These are phyloP conservation scores for Malacosoma neustria DNA, from an alignment of 2,888 invertebrate species.

Conservation along the genomic window DNA sequence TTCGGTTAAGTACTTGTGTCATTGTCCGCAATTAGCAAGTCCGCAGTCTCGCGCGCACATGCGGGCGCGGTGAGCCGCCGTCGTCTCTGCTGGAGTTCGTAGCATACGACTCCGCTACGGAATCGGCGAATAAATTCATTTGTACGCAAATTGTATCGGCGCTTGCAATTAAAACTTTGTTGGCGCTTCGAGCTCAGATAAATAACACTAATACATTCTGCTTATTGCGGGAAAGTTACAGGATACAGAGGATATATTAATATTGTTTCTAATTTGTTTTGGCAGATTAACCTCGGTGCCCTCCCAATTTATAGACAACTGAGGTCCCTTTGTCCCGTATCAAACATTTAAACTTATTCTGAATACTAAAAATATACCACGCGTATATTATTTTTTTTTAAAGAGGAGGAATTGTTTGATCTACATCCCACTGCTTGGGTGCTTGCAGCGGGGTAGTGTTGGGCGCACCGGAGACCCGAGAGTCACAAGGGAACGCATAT, in stretches of 20 bases:
- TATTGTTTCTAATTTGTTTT: slow-evolving; percentile 72
- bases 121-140: slow-evolving; percentile 74
- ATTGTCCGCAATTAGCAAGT: slow-evolving; percentile 67
- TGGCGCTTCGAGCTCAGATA: slow-evolving; percentile 70
- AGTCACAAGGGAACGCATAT: too few species aligned
- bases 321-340: slow-evolving; percentile 47
- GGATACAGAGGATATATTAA: slow-evolving; percentile 70
- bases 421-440: too few species aligned
- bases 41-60: slow-evolving; percentile 61
- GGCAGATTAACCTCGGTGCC: slow-evolving; percentile 61
- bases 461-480: too few species aligned
- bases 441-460: too few species aligned
- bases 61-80: slow-evolving; percentile 33
- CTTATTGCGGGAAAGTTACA: slow-evolving; percentile 69
- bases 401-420: too few species aligned
- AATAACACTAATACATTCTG: slow-evolving; percentile 74
- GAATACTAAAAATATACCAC: slow-evolving; percentile 14
- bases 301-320: slow-evolving; percentile 47
- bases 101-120: slow-evolving; percentile 58
- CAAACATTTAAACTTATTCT: slow-evolving; percentile 29
- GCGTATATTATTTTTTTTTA: too few species aligned
- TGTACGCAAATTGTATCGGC: slow-evolving; percentile 75
- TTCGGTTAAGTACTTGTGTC: too few species aligned
- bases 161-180: slow-evolving; percentile 75
- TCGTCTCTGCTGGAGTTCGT: slow-evolving; percentile 12